Evolutionary conservation across 2,888 invertebrate species (phyloP).

Genomic region (Mimachlamys varia): DNA sequence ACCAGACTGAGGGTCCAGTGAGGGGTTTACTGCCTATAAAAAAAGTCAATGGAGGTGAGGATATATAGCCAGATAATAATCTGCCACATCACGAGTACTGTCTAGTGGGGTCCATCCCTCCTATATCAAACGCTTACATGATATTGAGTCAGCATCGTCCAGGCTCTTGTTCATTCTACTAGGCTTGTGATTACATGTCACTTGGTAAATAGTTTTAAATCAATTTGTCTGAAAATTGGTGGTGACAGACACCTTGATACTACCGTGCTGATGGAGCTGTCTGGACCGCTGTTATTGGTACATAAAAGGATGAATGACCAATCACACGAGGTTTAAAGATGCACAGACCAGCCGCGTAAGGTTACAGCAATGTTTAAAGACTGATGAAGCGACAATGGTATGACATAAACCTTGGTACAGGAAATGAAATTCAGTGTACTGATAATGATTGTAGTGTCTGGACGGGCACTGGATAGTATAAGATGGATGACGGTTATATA

Average conservation of each 20-base stretch:
- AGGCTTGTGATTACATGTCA: slow-evolving; percentile 7
- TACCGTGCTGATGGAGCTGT: neutral
- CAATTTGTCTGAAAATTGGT: slow-evolving; percentile 22
- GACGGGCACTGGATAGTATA: neutral
- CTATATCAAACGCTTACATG: neutral
- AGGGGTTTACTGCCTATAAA: neutral
- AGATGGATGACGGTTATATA: neutral
- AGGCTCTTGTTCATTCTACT: neutral
- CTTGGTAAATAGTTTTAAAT: neutral
- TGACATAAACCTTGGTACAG: neutral
- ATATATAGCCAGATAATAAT: neutral
- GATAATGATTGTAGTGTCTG: neutral
- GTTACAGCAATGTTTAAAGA: neutral
- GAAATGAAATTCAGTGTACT: neutral
- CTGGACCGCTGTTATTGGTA: neutral
- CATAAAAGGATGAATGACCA: neutral
- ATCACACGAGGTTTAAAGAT: neutral
- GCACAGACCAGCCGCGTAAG: neutral
- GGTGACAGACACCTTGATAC: slow-evolving; percentile 8
- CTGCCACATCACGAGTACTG: neutral
- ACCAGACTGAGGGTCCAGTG: neutral
- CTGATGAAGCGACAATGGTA: neutral
- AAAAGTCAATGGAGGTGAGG: neutral
- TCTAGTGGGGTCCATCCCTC: neutral
- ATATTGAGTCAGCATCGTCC: slow-evolving; percentile 2